Conservation (phyloP, 2,113 vertebrate genomes). For the Mobula birostris region DNA sequence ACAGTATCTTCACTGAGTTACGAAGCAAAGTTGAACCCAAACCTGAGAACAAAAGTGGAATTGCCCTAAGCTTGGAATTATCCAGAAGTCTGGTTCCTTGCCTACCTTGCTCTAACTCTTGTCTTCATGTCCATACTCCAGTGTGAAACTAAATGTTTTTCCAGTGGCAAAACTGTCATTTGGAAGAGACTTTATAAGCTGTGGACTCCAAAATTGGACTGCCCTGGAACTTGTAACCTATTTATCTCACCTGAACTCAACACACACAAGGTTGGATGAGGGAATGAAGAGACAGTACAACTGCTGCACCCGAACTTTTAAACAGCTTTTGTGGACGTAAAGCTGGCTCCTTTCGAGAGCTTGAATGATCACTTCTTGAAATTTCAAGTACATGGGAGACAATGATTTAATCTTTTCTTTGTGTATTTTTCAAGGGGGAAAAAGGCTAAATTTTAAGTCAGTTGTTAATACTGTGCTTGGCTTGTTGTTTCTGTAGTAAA, state of each 20-base stretch:
- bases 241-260: not conserved
- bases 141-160: not conserved
- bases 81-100: not conserved
- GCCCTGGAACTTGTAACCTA: not conserved
- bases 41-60: not conserved
- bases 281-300: too few species aligned
- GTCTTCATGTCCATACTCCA: not conserved
- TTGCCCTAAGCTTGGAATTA: not conserved
- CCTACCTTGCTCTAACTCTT: not conserved
- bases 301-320: constrained; percentile 1
- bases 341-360: not conserved
- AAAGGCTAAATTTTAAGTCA: not conserved
- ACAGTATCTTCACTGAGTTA: not conserved
- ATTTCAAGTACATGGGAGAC: not conserved
- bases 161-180: not conserved
- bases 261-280: not conserved
- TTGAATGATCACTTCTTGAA: not conserved
- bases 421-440: constrained; percentile 7
- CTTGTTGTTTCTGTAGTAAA: constrained; percentile 37
- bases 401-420: constrained; percentile 33
- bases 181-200: not conserved
- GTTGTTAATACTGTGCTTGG: constrained; percentile 37
- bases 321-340: not conserved
- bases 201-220: not conserved
- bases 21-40: not conserved